Evolutionary conservation across 1,140 invertebrate genomes (phyloP).

Genomic region (Sitobion miscanthi): DNA sequence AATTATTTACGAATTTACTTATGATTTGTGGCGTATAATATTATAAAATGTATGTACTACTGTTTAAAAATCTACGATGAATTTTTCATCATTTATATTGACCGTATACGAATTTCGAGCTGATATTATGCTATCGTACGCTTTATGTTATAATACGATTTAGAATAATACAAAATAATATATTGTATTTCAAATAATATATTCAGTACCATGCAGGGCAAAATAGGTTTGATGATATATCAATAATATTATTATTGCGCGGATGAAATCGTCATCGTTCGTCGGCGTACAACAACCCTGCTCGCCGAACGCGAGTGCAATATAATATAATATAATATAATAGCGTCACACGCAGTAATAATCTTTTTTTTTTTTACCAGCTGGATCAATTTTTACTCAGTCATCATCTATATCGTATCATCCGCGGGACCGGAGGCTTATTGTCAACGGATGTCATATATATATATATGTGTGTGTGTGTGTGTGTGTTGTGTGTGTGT

Average conservation of each 20-base stretch:
- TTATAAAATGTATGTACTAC: too few species aligned
- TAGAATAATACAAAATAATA: not conserved
- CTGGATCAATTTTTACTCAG: slow-evolving; percentile 41
- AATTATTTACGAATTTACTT: too few species aligned
- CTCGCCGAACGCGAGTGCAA: not conserved
- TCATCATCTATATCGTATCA: slow-evolving; percentile 2
- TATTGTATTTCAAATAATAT: too few species aligned
- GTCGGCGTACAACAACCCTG: not conserved
- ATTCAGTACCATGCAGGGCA: too few species aligned
- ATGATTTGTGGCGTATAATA: too few species aligned
- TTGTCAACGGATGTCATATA: not conserved
- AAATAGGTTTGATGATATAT: not conserved
- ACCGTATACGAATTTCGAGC: too few species aligned
- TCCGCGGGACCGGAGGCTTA: not conserved
- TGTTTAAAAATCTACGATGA: too few species aligned
- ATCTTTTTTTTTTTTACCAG: slow-evolving; percentile 42
- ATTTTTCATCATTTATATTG: too few species aligned
- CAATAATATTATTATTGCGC: not conserved
- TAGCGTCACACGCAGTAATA: not conserved
- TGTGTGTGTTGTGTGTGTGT: not conserved
- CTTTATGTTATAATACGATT: not conserved
- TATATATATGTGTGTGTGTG: not conserved
- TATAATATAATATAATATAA: not conserved
- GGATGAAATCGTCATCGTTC: not conserved
- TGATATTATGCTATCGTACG: too few species aligned